Evolutionary conservation across 2,797 vertebrate genomes (phyloP).

Genomic region (Phyllotis vaccarum): DNA sequence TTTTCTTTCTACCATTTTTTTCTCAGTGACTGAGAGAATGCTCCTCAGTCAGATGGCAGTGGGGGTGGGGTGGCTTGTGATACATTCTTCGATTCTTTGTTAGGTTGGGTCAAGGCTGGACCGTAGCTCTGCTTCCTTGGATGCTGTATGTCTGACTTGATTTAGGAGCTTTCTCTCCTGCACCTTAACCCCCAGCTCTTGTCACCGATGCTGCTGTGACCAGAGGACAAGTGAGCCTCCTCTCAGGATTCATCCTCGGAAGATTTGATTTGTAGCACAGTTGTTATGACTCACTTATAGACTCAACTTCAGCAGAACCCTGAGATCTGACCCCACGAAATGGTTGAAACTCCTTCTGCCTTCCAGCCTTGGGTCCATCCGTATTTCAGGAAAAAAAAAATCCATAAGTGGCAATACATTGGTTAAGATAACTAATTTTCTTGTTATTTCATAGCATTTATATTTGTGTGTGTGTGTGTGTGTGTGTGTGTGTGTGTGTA

Average conservation of each 20-base stretch:
- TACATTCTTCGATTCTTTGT: neutral
- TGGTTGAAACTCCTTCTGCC: neutral
- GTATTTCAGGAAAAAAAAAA: constrained; percentile 25
- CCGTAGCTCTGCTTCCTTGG: neutral
- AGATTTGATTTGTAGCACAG: constrained; percentile 53
- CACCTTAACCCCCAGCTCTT: neutral
- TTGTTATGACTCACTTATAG: constrained; percentile 15
- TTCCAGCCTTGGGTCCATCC: neutral
- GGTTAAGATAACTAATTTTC: neutral
- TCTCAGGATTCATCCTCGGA: constrained; percentile 44
- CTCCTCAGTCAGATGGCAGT: neutral
- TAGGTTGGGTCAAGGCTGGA: neutral
- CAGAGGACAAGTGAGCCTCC: neutral
- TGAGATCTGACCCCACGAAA: constrained; percentile 33
- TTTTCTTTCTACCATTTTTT: neutral
- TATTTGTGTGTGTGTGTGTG: neutral
- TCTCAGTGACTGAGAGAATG: neutral
- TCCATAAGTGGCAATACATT: neutral
- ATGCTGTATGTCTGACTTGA: constrained; percentile 28
- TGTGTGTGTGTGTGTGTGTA: neutral
- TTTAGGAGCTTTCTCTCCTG: constrained; percentile 27
- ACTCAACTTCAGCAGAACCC: constrained; percentile 23
- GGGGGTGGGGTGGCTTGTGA: too few species aligned
- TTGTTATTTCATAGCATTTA: neutral
- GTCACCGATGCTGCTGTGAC: neutral